Evolutionary conservation across 2,113 vertebrate species (phyloP).

Genomic region (Terrapene triunguis): DNA sequence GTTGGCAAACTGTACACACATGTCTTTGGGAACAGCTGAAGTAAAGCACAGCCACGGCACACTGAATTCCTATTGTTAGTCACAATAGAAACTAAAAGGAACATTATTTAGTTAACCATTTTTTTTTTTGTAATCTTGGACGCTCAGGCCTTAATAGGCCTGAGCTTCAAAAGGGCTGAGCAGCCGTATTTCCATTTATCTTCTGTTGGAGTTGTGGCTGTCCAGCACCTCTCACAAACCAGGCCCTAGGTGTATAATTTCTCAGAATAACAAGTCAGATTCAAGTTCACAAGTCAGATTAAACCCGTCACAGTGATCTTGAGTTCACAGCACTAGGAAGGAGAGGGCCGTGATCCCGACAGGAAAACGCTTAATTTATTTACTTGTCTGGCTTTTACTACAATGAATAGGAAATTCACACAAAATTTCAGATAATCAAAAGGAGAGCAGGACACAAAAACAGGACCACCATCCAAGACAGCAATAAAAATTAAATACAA

Average conservation of each 20-base stretch:
- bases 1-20: constrained; percentile 48
- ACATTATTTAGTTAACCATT: constrained; percentile 61
- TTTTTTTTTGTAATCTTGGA: not conserved
- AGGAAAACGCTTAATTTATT: constrained; percentile 59
- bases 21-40: constrained; percentile 62
- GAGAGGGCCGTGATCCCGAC: constrained; percentile 38
- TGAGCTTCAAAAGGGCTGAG: constrained; percentile 51
- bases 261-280: constrained; percentile 39
- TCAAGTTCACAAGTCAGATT: constrained; percentile 56
- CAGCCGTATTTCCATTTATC: constrained; percentile 64
- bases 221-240: constrained; percentile 44
- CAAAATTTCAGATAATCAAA: constrained; percentile 48
- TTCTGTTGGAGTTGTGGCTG: constrained; percentile 49
- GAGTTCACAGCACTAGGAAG: constrained; percentile 51
- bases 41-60: constrained; percentile 53
- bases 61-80: constrained; percentile 70
- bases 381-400: not conserved
- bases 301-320: constrained; percentile 55
- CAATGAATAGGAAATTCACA: constrained; percentile 35
- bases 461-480: not conserved
- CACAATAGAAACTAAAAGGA: constrained; percentile 70
- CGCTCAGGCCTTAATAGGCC: constrained; percentile 22
- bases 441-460: constrained; percentile 32
- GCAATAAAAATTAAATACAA: constrained; percentile 6
- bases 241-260: constrained; percentile 61